Conservation (phyloP, 2,888 invertebrate species). For the Neuroscelio doddi region DNA sequence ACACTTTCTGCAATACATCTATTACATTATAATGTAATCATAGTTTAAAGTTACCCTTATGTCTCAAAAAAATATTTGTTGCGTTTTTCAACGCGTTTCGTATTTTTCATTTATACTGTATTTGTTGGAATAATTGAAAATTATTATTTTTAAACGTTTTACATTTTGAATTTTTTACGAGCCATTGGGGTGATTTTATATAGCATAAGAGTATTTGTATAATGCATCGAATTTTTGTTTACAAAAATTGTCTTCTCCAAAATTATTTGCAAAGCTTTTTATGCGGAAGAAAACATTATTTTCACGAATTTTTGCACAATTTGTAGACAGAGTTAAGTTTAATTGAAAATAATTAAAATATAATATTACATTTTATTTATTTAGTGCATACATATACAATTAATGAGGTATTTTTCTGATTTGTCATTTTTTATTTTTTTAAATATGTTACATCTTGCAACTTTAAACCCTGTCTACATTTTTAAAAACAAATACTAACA, state of each 20-base stretch:
- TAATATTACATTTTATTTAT: no score
- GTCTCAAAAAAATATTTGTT: slow-evolving; percentile 1
- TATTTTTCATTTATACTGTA: no score
- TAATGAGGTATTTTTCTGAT: no score
- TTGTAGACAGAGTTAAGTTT: no score
- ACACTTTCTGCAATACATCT: slow-evolving; percentile 21
- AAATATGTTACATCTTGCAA: no score
- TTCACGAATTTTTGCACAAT: background rate
- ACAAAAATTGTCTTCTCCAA: background rate
- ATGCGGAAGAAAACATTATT: background rate
- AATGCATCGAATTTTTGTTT: background rate
- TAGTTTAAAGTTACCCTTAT: background rate
- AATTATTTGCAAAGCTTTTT: background rate
- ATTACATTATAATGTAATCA: slow-evolving; percentile 17
- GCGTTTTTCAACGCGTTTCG: background rate
- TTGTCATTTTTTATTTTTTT: no score
- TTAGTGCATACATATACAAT: no score
- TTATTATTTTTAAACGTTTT: background rate
- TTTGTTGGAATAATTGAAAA: no score
- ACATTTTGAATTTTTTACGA: background rate
- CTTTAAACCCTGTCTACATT: no score
- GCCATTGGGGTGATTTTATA: background rate
- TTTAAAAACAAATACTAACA: no score
- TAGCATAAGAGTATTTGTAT: background rate
- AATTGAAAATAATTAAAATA: no score